A percentile compares a stretch with the other conserved stretches of the same genome.
These are phyloP conservation scores for Aricia agestis DNA, from an alignment of 1,140 invertebrate genomes.

Conservation along the genomic window DNA sequence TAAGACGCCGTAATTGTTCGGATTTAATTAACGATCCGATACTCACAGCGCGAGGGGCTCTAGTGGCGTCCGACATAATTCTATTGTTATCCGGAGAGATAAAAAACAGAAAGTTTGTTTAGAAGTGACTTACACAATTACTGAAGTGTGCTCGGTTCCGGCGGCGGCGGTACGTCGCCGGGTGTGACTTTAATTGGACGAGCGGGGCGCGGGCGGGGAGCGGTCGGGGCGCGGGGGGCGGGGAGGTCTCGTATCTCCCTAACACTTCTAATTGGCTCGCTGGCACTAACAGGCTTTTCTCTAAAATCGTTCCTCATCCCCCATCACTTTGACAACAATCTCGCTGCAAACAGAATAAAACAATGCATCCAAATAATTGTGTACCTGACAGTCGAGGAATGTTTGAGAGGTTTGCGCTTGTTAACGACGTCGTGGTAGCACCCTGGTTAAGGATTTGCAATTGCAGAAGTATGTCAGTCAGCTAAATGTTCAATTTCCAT, in stretches of 20 bases:
- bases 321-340: slow-evolving; percentile 53
- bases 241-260: slow-evolving; percentile 38
- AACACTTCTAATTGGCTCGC: slow-evolving; percentile 70
- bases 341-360: slow-evolving; percentile 23
- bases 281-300: slow-evolving; percentile 61
- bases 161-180: slow-evolving; percentile 41
- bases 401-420: too few species aligned
- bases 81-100: slow-evolving; percentile 58
- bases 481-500: too few species aligned
- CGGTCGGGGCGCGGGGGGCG: slow-evolving; percentile 40
- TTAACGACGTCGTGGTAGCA: too few species aligned
- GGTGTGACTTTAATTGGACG: slow-evolving; percentile 67
- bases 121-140: slow-evolving; percentile 70
- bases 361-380: slow-evolving; percentile 2
- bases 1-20: slow-evolving; percentile 41
- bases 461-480: too few species aligned
- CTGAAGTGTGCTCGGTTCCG: slow-evolving; percentile 50
- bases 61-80: slow-evolving; percentile 65
- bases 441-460: too few species aligned
- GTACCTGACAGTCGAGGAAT: background rate
- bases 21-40: slow-evolving; percentile 74
- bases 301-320: slow-evolving; percentile 61
- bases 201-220: slow-evolving; percentile 37
- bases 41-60: slow-evolving; percentile 56
- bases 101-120: slow-evolving; percentile 65